These are phyloP conservation scores for Calliphora vomitoria DNA, from an alignment of 2,888 invertebrate species.

Conservation along the genomic window DNA sequence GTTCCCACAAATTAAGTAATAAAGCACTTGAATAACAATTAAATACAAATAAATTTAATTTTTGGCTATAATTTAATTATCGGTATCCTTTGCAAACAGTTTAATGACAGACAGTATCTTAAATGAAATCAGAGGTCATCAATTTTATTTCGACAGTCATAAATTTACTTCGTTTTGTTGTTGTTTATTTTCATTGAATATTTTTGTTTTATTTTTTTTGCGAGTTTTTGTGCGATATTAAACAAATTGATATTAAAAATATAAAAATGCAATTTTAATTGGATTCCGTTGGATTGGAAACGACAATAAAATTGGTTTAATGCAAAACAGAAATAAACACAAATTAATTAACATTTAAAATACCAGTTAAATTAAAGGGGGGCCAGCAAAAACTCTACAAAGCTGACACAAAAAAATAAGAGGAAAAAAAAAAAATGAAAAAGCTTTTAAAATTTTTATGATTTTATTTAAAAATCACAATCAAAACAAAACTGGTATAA, in stretches of 20 bases:
- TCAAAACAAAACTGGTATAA: slow-evolving; percentile 60
- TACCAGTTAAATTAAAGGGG: slow-evolving; percentile 61
- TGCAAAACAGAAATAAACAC: slow-evolving; percentile 78
- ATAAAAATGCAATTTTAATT: slow-evolving; percentile 42
- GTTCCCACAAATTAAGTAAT: slow-evolving; percentile 3
- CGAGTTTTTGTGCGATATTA: slow-evolving; percentile 10
- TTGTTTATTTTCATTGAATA: not conserved
- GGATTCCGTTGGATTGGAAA: slow-evolving; percentile 44
- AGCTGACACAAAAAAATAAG: not conserved
- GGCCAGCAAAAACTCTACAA: slow-evolving; percentile 24
- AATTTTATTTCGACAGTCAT: slow-evolving; percentile 41
- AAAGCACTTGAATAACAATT: slow-evolving; percentile 12
- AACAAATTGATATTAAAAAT: slow-evolving; percentile 53
- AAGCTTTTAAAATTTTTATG: slow-evolving; percentile 73
- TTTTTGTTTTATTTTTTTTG: slow-evolving; percentile 23
- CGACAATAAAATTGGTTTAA: slow-evolving; percentile 68
- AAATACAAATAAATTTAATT: slow-evolving; percentile 12
- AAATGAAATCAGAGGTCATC: slow-evolving; percentile 54
- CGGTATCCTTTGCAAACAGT: not conserved
- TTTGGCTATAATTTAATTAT: slow-evolving; percentile 15
- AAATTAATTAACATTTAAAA: slow-evolving; percentile 83
- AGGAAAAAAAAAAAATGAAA: slow-evolving; percentile 32
- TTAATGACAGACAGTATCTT: slow-evolving; percentile 26
- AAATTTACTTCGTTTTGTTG: not conserved
- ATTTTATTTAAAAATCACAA: slow-evolving; percentile 54